Evolutionary conservation across 1,140 invertebrate genomes (phyloP).

Genomic region (Coptotermes formosanus): DNA sequence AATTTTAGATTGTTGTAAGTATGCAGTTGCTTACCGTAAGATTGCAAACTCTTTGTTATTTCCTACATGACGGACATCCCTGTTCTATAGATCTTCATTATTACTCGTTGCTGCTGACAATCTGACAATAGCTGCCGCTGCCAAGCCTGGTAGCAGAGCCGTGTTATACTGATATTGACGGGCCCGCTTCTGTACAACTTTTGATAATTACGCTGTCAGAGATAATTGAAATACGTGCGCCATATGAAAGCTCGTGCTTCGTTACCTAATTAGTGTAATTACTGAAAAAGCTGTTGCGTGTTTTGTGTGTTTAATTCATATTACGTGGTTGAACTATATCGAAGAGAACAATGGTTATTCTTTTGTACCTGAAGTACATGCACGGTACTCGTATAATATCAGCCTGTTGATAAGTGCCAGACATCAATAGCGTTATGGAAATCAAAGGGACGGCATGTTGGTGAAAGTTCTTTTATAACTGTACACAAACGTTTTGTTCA

Average conservation of each 20-base stretch:
- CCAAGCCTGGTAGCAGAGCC: not conserved
- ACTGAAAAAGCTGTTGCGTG: slow-evolving; percentile 7
- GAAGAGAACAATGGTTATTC: not conserved
- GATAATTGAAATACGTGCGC: not conserved
- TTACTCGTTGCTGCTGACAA: not conserved
- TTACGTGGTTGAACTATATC: not conserved
- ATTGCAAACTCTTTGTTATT: too few relatives aligned
- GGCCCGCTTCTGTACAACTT: not conserved
- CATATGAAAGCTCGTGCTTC: not conserved
- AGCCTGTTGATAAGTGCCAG: not conserved
- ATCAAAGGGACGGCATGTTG: not conserved
- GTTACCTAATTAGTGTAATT: slow-evolving; percentile 19
- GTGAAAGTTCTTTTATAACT: not conserved
- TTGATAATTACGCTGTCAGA: slow-evolving; percentile 17
- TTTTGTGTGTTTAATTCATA: not conserved
- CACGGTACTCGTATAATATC: not conserved
- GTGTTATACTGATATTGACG: not conserved
- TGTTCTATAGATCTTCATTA: not conserved
- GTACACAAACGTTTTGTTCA: too few relatives aligned
- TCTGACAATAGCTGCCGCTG: not conserved
- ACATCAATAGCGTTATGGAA: not conserved
- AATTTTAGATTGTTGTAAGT: too few relatives aligned
- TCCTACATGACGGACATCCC: not conserved
- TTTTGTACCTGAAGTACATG: not conserved
- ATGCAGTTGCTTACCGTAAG: too few relatives aligned